A percentile compares a stretch with the other conserved stretches of the same genome.
phyloP scores from a whole-genome alignment of 1,140 invertebrate species.

The Pseudomyrmex sp. region DNA sequence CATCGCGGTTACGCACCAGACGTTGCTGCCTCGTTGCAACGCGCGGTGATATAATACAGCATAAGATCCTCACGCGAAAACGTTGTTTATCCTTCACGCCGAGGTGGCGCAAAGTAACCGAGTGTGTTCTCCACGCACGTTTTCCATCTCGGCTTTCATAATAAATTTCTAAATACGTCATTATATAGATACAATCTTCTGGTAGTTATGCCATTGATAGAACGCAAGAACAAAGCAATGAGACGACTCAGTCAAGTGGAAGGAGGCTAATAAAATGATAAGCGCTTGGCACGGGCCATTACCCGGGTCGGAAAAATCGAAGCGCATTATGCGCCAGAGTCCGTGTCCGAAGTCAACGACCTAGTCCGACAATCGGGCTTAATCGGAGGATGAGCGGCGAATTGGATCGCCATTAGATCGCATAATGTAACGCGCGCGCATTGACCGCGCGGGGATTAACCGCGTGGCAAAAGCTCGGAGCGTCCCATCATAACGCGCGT shows the following conservation, averaged over 20 bases:
- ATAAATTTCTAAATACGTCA: not conserved
- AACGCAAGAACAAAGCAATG: not conserved
- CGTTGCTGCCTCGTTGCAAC: not conserved
- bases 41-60: slow-evolving; percentile 37
- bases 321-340: slow-evolving; percentile 37
- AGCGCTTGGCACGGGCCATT: slow-evolving; percentile 27
- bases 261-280: slow-evolving; percentile 19
- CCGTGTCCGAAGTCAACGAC: slow-evolving; percentile 67
- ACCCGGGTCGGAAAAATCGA: slow-evolving; percentile 52
- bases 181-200: not conserved
- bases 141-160: not conserved
- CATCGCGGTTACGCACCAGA: not conserved
- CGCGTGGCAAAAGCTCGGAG: slow-evolving; percentile 4
- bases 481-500: slow-evolving; percentile 41
- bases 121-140: not conserved
- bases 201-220: not conserved
- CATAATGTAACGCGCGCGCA: slow-evolving; percentile 4
- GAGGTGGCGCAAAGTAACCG: not conserved
- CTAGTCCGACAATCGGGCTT: slow-evolving; percentile 58
- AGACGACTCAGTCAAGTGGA: not conserved
- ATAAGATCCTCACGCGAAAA: not conserved
- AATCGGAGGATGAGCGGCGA: slow-evolving; percentile 66
- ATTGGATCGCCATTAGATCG: slow-evolving; percentile 66
- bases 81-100: not conserved
- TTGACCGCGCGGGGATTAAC: slow-evolving; percentile 22